Evolutionary conservation across 2,113 vertebrate species (phyloP), one percentile per base, ranked within the genome.

Genomic region (Proteles cristata): DNA sequence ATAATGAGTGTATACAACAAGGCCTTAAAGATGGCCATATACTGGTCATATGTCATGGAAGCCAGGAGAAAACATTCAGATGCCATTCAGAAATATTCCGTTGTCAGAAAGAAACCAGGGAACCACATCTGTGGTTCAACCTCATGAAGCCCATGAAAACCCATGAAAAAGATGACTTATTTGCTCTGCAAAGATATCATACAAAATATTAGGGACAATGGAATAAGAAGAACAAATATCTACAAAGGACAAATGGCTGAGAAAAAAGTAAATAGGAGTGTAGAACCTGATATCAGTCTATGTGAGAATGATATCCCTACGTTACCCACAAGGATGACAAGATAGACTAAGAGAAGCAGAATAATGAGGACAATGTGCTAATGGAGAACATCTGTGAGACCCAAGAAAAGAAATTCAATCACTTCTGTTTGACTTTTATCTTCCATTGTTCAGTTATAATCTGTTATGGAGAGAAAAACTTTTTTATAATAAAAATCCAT

Each of bases 251-350:
- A 98, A 55, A 4, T 98, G 97, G 17, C 80, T 96, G 7, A 98
- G 96, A 43, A 98, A 98, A 50, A 97, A 97, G 86, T 98, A 97
- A 97, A 97, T 97, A 12, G 96, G 96, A 0, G 84, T 96, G 26
- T 96, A 95, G 53, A 97, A 88, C 19, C 77, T 90, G 31, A 31
- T 63, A n/a, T 95, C 88, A 14, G 81, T 10, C 79, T 71, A 28
- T 66, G 96, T 97, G n/a, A 98, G 31, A 11, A 7, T 63, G n/a
- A 97, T 91, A 96, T 93, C 0, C 82, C 96, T 50, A 50, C 0
- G 2, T 98, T 98, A 7, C 94, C 88, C 11, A 71, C 82, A 28
- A 98, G n/a, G 1, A 83, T 97, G 69, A 93, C 71, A 19, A 98
- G 82, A 45, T 97, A 98, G 48, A 98, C 39, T 26, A 50, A 10